Conservation (phyloP, 2,797 vertebrate genomes). For the Dryobates pubescens region DNA sequence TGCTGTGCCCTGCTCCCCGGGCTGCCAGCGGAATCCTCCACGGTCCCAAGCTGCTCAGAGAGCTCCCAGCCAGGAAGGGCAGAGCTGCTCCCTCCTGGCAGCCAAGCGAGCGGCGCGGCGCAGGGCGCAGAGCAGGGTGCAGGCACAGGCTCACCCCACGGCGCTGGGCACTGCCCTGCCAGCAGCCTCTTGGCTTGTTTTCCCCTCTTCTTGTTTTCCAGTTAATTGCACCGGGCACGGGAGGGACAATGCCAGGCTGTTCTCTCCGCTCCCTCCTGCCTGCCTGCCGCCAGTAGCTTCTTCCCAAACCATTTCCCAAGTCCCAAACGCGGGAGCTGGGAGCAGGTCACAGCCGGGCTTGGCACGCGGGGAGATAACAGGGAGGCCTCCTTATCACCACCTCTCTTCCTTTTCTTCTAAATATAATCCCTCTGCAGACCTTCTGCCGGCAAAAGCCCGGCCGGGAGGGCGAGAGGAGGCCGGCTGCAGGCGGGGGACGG, state of each 20-base stretch:
- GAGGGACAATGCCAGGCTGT: constrained; percentile 75
- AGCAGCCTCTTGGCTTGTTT: constrained; percentile 49
- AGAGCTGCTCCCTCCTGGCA: not conserved
- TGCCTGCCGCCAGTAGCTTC: not conserved
- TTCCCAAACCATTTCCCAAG: constrained; percentile 15
- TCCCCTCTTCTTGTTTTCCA: constrained; percentile 67
- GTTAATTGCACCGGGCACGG: constrained; percentile 63
- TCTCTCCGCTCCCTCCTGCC: constrained; percentile 22
- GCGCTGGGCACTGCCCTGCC: not conserved
- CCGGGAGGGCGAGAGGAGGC: not conserved
- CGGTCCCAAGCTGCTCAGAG: not conserved
- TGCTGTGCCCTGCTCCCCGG: not conserved
- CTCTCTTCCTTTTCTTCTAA: constrained; percentile 70
- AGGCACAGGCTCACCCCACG: not conserved
- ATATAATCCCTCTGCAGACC: constrained; percentile 69
- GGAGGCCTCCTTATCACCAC: constrained; percentile 49
- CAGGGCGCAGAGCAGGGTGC: not conserved
- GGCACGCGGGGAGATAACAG: constrained; percentile 38
- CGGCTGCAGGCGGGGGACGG: not conserved
- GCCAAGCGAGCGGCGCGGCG: not conserved
- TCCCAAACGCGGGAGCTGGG: not conserved
- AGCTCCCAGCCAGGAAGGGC: not conserved
- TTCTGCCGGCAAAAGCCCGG: not conserved
- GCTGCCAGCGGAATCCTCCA: not conserved
- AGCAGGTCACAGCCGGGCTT: not conserved